Evolutionary conservation across 1,140 invertebrate genomes (phyloP), one percentile per base, ranked within the genome.

Genomic region (Drosophila navojoa): DNA sequence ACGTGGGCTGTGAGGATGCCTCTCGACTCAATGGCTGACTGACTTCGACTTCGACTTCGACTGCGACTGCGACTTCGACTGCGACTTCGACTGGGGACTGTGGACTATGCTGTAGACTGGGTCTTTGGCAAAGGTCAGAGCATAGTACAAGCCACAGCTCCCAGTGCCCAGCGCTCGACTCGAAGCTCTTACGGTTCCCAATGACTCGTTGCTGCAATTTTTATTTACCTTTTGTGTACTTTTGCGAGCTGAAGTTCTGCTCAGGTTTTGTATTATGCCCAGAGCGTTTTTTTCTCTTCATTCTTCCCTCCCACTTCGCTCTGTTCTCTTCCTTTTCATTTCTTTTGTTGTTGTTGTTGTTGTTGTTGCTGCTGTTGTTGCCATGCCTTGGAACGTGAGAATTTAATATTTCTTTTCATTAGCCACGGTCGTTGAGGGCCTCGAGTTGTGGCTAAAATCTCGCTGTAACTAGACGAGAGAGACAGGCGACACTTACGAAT

Each of bases 391-490:
- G 80, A 87, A 87, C 84, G 84, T 87, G 84, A 87, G 84, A 87
- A 87, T 87, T 87, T 87, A 87, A 87, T 87, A 87, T 87, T 87
- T 87, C 84, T 87, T 89, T 87, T 87, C 84, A 87, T 87, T 87
- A 87, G 84, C 84, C 73, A 79, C 71, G 82, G 76, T 86, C 54
- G 60, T 35, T 27, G 16, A 13, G 10, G 19, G 22, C 47, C 22
- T 57, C 57, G 47, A 61, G 57, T 53, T 49, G 54, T 32, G 40
- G 22, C 57, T 52, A 35, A 67, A 70, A 57, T 68, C 29, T 60
- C n/a, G 49, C 42, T 58, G 52, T 61, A 71, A 55, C 74, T 64
- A 57, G 58, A 35, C 57, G 38, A 49, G 15, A 32, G 32, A 19
- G 57, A 49, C 73, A 29, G 47, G 69, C 67, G 77, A 85, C 81